phyloP scores from a whole-genome alignment of 2,113 vertebrate species.

The Podilymbus podiceps region DNA sequence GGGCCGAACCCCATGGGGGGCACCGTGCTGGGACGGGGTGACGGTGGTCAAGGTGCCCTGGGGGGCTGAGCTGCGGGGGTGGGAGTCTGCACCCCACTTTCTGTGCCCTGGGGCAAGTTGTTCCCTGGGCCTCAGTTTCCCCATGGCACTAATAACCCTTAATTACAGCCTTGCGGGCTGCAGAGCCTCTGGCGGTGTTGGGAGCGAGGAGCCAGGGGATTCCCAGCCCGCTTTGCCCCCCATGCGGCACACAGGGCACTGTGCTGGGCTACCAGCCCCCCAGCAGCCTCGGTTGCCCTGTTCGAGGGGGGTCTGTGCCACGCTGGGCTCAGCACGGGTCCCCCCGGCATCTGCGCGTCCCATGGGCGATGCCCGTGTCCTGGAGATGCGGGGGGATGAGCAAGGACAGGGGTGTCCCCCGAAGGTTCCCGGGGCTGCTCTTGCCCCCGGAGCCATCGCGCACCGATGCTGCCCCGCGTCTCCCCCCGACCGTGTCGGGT shows the following conservation, averaged over 20 bases:
- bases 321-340: rapidly evolving
- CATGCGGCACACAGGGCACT: background rate
- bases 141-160: background rate
- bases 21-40: background rate
- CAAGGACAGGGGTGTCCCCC: background rate
- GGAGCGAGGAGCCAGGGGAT: background rate
- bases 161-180: background rate
- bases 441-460: background rate
- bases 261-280: background rate
- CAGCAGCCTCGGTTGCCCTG: background rate
- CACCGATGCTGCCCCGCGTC: rapidly evolving
- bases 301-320: background rate
- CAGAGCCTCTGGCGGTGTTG: rapidly evolving
- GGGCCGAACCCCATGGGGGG: background rate
- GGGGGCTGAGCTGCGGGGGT: too few relatives aligned
- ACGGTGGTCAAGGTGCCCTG: background rate
- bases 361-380: rapidly evolving
- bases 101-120: background rate
- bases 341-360: background rate
- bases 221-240: background rate
- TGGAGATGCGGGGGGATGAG: background rate
- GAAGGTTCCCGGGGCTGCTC: rapidly evolving
- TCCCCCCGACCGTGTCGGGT: rapidly evolving
- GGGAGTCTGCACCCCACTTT: background rate
- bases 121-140: background rate